A percentile compares a stretch with the other conserved stretches of the same genome.
phyloP scores from a whole-genome alignment of 2,113 vertebrate species.

The Gorsachius goisagi region DNA sequence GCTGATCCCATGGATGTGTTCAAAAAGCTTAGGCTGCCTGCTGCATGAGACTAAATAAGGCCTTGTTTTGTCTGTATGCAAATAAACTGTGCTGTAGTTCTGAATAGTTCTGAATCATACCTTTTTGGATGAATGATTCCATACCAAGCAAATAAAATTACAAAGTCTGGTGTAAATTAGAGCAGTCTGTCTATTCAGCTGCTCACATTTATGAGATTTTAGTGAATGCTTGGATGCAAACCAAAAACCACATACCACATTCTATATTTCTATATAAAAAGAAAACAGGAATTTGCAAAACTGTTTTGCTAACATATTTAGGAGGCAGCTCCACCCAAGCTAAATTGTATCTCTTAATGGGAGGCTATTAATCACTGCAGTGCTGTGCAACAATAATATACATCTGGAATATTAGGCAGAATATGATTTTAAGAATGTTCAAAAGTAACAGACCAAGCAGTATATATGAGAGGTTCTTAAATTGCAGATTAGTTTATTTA shows the following conservation, averaged over 20 bases:
- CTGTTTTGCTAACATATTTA: conserved; percentile 27
- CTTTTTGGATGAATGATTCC: conserved; percentile 27
- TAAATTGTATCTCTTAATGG: neutral
- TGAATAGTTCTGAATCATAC: conserved; percentile 2
- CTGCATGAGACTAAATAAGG: neutral
- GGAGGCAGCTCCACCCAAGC: conserved; percentile 23
- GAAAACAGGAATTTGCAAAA: conserved; percentile 35
- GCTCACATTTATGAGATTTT: conserved; percentile 57
- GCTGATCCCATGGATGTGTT: neutral
- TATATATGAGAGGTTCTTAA: neutral
- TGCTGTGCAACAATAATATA: neutral
- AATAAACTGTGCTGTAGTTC: neutral
- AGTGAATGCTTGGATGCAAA: conserved; percentile 43
- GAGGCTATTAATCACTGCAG: neutral
- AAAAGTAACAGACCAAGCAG: neutral
- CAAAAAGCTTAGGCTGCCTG: neutral
- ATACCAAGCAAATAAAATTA: conserved; percentile 48
- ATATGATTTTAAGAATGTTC: neutral
- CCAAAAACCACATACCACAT: conserved; percentile 46
- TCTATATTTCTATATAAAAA: conserved; percentile 41
- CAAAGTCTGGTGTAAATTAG: conserved; percentile 52
- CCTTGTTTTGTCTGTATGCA: conserved; percentile 13
- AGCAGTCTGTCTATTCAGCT: conserved; percentile 64
- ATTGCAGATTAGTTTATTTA: neutral
- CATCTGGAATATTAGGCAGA: neutral